Conservation (phyloP, 2,888 invertebrate genomes). For the Tachina fera region DNA sequence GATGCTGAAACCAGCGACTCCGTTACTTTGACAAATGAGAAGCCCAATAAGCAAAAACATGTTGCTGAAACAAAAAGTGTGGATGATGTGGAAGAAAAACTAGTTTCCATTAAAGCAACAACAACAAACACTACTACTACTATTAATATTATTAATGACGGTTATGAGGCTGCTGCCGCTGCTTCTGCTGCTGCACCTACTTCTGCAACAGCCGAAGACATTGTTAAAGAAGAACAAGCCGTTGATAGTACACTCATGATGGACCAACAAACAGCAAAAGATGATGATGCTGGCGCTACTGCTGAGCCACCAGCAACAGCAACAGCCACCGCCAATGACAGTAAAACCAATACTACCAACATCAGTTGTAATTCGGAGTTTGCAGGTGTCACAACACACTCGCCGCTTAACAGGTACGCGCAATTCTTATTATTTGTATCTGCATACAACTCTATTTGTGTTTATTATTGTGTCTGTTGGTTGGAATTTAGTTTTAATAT, state of each 20-base stretch:
- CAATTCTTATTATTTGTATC: constrained; percentile 55
- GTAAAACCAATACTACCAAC: constrained; percentile 75
- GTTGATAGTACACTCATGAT: constrained; percentile 35
- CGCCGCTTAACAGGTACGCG: constrained; percentile 80
- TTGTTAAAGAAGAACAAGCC: constrained; percentile 42
- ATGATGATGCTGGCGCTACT: constrained; percentile 18
- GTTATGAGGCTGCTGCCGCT: not conserved
- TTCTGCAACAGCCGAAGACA: constrained; percentile 40
- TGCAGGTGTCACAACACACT: constrained; percentile 80
- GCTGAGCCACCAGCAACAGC: constrained; percentile 3
- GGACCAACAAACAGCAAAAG: constrained; percentile 61
- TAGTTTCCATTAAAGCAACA: constrained; percentile 26
- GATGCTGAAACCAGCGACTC: constrained; percentile 63
- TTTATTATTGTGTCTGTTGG: constrained; percentile 28
- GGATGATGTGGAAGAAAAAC: constrained; percentile 32
- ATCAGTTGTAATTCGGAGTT: constrained; percentile 82
- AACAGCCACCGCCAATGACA: constrained; percentile 74
- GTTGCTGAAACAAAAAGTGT: constrained; percentile 43
- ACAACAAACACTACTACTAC: not conserved
- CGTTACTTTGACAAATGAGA: constrained; percentile 29
- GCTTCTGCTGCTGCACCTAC: constrained; percentile 12
- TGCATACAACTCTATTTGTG: constrained; percentile 50
- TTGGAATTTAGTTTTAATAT: not conserved
- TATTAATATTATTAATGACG: not conserved
- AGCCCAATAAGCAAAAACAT: constrained; percentile 50